Evolutionary conservation across 2,888 invertebrate genomes (phyloP).

Genomic region (Craniophora ligustri): DNA sequence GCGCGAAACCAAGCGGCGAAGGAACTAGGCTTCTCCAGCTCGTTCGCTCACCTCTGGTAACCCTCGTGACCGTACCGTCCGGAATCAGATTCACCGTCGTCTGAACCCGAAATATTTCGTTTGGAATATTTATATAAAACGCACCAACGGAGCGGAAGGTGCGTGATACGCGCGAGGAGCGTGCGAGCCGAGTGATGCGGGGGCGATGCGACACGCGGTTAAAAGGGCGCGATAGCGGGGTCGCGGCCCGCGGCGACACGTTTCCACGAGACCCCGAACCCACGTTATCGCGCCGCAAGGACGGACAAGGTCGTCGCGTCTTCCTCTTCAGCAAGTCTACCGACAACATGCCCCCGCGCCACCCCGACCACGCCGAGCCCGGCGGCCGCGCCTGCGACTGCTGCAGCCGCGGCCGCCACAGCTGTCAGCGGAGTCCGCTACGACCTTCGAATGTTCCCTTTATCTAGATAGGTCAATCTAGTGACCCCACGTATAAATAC

Average conservation of each 20-base stretch:
- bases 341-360: neutral
- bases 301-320: constrained; percentile 78
- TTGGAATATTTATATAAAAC: constrained; percentile 35
- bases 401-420: neutral
- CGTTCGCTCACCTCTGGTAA: constrained; percentile 33
- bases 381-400: neutral
- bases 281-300: constrained; percentile 76
- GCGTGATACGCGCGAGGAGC: constrained; percentile 62
- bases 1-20: neutral
- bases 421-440: constrained; percentile 43
- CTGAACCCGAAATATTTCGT: constrained; percentile 31
- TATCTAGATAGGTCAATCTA: constrained; percentile 59
- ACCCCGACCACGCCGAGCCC: neutral
- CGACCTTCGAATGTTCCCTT: constrained; percentile 62
- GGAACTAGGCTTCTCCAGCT: neutral
- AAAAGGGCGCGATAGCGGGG: constrained; percentile 80
- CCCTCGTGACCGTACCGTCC: constrained; percentile 14
- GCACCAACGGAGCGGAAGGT: constrained; percentile 32
- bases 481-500: constrained; percentile 60
- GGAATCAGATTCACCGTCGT: constrained; percentile 19
- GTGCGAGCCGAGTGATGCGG: constrained; percentile 71
- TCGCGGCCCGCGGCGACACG: constrained; percentile 72
- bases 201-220: constrained; percentile 66
- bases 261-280: constrained; percentile 71
- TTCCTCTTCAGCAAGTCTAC: constrained; percentile 53